Evolutionary conservation across 2,113 vertebrate species (phyloP).

Genomic region (Nerophis lumbriciformis): DNA sequence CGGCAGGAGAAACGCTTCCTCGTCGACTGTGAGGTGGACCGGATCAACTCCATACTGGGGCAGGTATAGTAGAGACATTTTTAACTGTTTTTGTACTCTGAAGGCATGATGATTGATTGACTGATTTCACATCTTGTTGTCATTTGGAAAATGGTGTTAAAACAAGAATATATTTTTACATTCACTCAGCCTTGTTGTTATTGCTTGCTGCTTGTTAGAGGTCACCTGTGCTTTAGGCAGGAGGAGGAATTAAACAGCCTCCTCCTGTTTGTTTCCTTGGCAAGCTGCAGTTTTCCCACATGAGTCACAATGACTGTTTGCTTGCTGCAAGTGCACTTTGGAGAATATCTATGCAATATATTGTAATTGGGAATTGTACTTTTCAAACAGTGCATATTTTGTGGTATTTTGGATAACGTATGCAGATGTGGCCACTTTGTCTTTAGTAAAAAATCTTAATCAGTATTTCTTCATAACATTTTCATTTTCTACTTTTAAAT

Average conservation of each 20-base stretch:
- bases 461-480: no score
- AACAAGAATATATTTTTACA: conserved; percentile 13
- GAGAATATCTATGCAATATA: conserved; percentile 18
- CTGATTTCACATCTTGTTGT: conserved; percentile 6
- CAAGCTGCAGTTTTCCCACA: conserved; percentile 36
- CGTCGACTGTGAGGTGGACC: conserved; percentile 93
- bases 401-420: conserved; percentile 17
- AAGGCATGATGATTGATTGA: neutral
- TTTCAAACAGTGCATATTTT: conserved; percentile 16
- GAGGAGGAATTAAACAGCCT: conserved; percentile 33
- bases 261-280: conserved; percentile 56
- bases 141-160: conserved; percentile 19
- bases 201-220: conserved; percentile 40
- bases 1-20: conserved; percentile 94
- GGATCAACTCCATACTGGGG: conserved; percentile 93
- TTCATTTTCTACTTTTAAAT: no score
- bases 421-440: no score
- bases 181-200: conserved; percentile 35
- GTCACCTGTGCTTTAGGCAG: conserved; percentile 49
- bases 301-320: conserved; percentile 34
- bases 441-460: no score
- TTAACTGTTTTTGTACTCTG: neutral
- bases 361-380: conserved; percentile 20
- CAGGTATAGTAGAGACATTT: conserved; percentile 75
- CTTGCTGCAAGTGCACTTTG: conserved; percentile 10